Conservation (phyloP, 2,888 invertebrate genomes). For the Trachelus stipa region DNA sequence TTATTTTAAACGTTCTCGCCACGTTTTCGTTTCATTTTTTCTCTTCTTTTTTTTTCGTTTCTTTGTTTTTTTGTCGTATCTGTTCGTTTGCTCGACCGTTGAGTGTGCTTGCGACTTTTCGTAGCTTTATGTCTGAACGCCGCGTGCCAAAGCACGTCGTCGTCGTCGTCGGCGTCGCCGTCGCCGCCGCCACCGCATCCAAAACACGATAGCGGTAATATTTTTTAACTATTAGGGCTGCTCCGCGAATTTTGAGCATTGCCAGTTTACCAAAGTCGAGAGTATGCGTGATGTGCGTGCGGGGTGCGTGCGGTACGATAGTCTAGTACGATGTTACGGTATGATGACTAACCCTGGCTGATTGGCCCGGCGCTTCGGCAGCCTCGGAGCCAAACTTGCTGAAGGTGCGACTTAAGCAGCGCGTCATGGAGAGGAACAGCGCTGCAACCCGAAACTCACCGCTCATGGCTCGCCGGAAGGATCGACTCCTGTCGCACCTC, state of each 20-base stretch:
- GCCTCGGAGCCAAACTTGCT: constrained; percentile 97
- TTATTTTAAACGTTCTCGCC: constrained; percentile 13
- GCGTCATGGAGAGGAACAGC: constrained; percentile 86
- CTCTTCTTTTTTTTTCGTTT: neutral
- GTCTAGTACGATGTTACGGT: constrained; percentile 44
- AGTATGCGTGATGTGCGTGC: constrained; percentile 19
- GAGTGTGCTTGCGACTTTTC: constrained; percentile 20
- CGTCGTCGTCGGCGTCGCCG: neutral
- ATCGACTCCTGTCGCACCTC: constrained; percentile 78
- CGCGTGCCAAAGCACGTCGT: constrained; percentile 17
- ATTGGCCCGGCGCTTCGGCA: constrained; percentile 68
- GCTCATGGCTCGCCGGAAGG: constrained; percentile 83
- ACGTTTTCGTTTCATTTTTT: constrained; percentile 10
- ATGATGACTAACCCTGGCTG: constrained; percentile 63
- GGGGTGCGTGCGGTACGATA: constrained; percentile 29
- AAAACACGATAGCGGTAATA: neutral
- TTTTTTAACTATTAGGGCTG: neutral
- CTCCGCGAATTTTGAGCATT: neutral
- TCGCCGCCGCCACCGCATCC: neutral
- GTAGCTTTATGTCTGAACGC: constrained; percentile 11
- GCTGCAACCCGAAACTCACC: constrained; percentile 82
- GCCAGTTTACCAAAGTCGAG: constrained; percentile 18
- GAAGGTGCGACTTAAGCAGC: constrained; percentile 93
- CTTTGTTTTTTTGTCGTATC: constrained; percentile 10
- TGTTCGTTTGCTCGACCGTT: constrained; percentile 8